Conservation (phyloP, 2,888 invertebrate genomes). For the Cryptophagus acutangulus region DNA sequence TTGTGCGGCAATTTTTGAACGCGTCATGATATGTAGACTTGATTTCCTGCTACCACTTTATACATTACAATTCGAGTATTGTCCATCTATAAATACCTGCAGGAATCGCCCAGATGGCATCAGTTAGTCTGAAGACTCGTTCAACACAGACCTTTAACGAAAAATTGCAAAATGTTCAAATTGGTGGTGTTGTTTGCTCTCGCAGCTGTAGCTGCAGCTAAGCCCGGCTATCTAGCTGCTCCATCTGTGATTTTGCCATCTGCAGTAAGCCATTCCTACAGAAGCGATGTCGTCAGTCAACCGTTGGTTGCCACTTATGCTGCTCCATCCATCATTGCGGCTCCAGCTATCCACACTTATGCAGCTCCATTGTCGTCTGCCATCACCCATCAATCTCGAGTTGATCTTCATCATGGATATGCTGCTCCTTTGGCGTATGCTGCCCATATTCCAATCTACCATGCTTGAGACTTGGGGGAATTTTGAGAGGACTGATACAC, state of each 20-base stretch:
- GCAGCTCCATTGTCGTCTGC: conserved; percentile 7
- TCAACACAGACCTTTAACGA: conserved; percentile 32
- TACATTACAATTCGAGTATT: no score
- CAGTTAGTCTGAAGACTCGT: neutral
- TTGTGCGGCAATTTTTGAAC: no score
- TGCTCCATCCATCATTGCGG: neutral
- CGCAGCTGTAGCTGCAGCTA: conserved; percentile 55
- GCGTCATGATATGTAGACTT: no score
- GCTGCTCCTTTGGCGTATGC: conserved; percentile 16
- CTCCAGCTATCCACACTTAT: conserved; percentile 18
- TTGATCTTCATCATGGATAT: conserved; percentile 3
- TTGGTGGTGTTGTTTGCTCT: conserved; percentile 53
- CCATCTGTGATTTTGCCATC: conserved; percentile 9
- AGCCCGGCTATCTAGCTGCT: conserved; percentile 11
- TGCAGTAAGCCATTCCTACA: conserved; percentile 1
- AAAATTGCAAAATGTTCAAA: conserved; percentile 35
- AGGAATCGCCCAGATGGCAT: no score
- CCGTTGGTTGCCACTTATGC: neutral
- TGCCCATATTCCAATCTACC: conserved; percentile 15
- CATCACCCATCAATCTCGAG: conserved; percentile 2
- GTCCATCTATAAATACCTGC: no score
- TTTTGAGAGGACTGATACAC: no score
- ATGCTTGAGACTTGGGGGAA: conserved; percentile 10
- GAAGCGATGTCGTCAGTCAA: neutral
- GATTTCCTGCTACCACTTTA: no score